Evolutionary conservation across 2,888 invertebrate species (phyloP).

Genomic region (Frankliniella intonsa): DNA sequence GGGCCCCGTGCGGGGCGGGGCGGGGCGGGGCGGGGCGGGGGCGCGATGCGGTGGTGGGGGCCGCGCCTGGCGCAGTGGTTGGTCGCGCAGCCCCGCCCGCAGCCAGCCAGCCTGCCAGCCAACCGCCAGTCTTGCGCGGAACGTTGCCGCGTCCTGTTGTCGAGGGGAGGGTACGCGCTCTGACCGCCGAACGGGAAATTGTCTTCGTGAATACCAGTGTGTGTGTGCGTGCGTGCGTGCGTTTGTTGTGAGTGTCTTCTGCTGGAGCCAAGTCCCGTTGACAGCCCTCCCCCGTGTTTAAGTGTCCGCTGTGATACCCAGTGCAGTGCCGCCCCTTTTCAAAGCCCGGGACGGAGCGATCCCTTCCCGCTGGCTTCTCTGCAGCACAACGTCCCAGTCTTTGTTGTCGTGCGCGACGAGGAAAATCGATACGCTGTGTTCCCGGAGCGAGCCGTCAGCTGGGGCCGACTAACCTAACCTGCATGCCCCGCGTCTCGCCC

Average conservation of each 20-base stretch:
- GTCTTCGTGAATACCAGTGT: neutral
- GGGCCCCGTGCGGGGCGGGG: neutral
- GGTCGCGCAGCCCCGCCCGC: neutral
- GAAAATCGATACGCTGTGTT: constrained; percentile 18
- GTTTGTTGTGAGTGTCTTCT: neutral
- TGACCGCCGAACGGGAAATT: neutral
- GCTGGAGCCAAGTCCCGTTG: neutral
- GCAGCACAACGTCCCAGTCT: neutral
- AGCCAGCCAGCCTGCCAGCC: constrained; percentile 4
- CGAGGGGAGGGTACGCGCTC: neutral
- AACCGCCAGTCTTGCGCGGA: constrained; percentile 9
- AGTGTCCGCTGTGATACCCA: neutral
- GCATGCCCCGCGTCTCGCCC: neutral
- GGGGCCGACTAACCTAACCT: constrained; percentile 24
- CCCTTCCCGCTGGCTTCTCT: neutral
- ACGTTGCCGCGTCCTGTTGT: neutral
- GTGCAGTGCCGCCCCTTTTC: neutral
- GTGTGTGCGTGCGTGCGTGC: neutral
- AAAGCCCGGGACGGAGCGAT: neutral
- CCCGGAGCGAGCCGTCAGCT: constrained; percentile 16
- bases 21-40: neutral
- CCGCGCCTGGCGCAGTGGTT: neutral
- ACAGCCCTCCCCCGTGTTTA: neutral
- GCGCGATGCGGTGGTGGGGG: neutral
- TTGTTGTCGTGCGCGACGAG: neutral